A percentile compares a stretch with the other conserved stretches of the same genome.
These are phyloP conservation scores for Petromus typicus DNA, from an alignment of 2,113 vertebrate species.

Conservation along the genomic window DNA sequence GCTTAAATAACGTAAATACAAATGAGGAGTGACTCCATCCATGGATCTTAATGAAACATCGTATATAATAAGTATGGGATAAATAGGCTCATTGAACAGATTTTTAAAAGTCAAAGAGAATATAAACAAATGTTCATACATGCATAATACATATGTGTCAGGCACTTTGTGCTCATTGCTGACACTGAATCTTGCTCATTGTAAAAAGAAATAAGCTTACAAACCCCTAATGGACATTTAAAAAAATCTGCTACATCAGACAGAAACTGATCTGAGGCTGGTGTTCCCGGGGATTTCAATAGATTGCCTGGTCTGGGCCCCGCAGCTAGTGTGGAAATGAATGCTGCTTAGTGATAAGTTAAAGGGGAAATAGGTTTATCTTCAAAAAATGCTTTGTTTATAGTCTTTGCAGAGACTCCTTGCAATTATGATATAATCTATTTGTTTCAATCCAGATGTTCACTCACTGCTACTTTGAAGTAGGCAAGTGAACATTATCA, in stretches of 20 bases:
- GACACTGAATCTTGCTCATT: slow-evolving; percentile 49
- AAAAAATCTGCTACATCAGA: slow-evolving; percentile 58
- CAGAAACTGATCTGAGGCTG: slow-evolving; percentile 56
- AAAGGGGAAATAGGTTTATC: slow-evolving; percentile 43
- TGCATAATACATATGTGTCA: slow-evolving; percentile 73
- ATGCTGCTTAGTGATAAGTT: slow-evolving; percentile 5
- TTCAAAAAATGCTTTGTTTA: slow-evolving; percentile 48
- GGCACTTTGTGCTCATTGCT: background rate
- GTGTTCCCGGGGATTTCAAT: slow-evolving; percentile 45
- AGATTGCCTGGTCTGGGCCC: slow-evolving; percentile 31
- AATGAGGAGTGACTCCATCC: slow-evolving; percentile 60
- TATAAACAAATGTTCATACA: slow-evolving; percentile 73
- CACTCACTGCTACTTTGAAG: slow-evolving; percentile 41
- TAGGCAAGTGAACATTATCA: background rate
- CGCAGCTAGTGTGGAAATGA: slow-evolving; percentile 13
- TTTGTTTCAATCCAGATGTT: slow-evolving; percentile 66
- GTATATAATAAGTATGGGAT: slow-evolving; percentile 76
- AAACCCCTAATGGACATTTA: background rate
- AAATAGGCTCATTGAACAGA: slow-evolving; percentile 82
- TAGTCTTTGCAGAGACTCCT: background rate
- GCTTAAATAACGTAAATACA: slow-evolving; percentile 79
- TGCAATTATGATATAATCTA: slow-evolving; percentile 54
- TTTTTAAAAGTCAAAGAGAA: slow-evolving; percentile 76
- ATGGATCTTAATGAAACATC: slow-evolving; percentile 80
- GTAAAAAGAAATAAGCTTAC: slow-evolving; percentile 71